A percentile compares a stretch with the other conserved stretches of the same genome.
Conservation (phyloP, 2,888 invertebrate species). For the Caenorhabditis sp. region DNA sequence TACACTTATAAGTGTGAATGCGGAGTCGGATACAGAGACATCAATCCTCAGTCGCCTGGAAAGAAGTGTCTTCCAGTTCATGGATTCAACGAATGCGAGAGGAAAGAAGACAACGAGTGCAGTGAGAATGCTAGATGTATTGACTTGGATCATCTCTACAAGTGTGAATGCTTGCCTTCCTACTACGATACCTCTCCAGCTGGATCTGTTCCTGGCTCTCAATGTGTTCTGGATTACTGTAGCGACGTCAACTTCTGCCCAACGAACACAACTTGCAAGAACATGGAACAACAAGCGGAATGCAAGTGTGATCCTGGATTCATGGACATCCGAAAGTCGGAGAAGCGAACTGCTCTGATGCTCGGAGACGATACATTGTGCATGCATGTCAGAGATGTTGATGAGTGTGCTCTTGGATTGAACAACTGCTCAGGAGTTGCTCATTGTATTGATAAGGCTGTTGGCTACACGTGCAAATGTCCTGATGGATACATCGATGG, state of each 20-base stretch:
- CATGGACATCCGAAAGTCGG: conserved; percentile 85
- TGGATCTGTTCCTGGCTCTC: conserved; percentile 76
- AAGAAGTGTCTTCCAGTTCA: conserved; percentile 79
- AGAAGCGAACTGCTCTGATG: conserved; percentile 77
- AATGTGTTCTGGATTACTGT: conserved; percentile 82
- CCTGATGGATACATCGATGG: conserved; percentile 82
- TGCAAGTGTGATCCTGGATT: conserved; percentile 94
- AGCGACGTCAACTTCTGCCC: conserved; percentile 89
- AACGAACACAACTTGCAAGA: conserved; percentile 93
- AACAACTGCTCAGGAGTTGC: conserved; percentile 83
- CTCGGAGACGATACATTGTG: conserved; percentile 77
- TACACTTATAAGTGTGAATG: conserved; percentile 82
- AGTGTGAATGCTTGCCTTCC: conserved; percentile 81
- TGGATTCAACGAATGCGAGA: conserved; percentile 83
- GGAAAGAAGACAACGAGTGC: conserved; percentile 77
- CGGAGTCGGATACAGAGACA: conserved; percentile 78
- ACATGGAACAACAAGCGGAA: conserved; percentile 92
- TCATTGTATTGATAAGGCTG: conserved; percentile 79
- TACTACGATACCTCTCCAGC: conserved; percentile 80
- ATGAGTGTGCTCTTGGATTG: conserved; percentile 83
- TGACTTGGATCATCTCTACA: conserved; percentile 82
- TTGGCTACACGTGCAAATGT: conserved; percentile 82
- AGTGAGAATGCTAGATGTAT: conserved; percentile 82
- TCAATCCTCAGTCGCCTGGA: conserved; percentile 81
- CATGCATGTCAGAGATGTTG: conserved; percentile 80